Percentiles rank a stretch among this genome's conserved stretches.
Evolutionary conservation across 30 jellyfish, hydroid and myxozoan species (phyloP).

Genomic region (Haliclystus octoradiatus): DNA sequence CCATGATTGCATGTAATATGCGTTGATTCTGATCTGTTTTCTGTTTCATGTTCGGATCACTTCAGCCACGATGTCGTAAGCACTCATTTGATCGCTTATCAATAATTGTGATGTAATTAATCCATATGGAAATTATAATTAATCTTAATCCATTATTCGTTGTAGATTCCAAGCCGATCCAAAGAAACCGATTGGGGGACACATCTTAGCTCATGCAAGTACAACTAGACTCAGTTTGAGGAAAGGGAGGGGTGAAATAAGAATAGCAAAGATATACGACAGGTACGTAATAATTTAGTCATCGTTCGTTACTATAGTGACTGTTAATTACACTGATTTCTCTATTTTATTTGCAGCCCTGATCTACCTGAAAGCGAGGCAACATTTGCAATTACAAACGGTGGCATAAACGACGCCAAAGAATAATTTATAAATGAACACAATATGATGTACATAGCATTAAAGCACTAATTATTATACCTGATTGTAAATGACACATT

Average conservation of each 20-base stretch:
- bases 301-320: not conserved
- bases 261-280: constrained; percentile 93
- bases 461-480: too few relatives aligned
- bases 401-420: constrained; percentile 93
- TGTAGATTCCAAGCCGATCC: constrained; percentile 94
- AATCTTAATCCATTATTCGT: not conserved
- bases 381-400: constrained; percentile 93
- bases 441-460: too few relatives aligned
- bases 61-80: constrained; percentile 96
- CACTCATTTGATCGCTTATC: too few relatives aligned
- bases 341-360: constrained; percentile 53
- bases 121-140: not conserved
- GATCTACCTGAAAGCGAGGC: constrained; percentile 97
- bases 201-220: constrained; percentile 96
- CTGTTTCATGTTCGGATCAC: not conserved
- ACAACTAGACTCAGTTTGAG: constrained; percentile 90
- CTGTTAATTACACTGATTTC: not conserved
- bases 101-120: too few relatives aligned
- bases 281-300: constrained; percentile 40
- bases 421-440: constrained; percentile 54
- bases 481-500: too few relatives aligned
- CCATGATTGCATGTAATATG: too few relatives aligned
- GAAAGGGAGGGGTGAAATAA: constrained; percentile 94
- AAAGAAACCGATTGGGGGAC: constrained; percentile 99
- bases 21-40: constrained; percentile 1